phyloP scores from a whole-genome alignment of 2,797 vertebrate species.

The Pseudochirops corinnae region DNA sequence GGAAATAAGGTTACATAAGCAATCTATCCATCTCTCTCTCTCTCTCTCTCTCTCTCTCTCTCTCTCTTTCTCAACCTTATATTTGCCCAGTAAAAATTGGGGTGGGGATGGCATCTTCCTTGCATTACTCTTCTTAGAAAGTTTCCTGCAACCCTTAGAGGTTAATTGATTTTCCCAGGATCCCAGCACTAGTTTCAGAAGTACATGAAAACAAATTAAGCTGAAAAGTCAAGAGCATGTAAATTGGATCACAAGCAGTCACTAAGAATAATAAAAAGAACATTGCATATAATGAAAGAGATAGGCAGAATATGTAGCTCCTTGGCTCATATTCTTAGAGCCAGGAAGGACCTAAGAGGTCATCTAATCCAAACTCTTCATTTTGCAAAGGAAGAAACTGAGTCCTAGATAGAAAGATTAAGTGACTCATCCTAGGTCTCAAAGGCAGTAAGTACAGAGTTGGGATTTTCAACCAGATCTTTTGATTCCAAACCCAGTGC shows the following conservation, averaged over 20 bases:
- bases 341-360: not conserved
- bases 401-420: not conserved
- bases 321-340: not conserved
- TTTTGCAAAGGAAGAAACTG: not conserved
- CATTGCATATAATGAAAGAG: not conserved
- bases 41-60: too few species aligned
- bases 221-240: too few species aligned
- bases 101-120: not conserved
- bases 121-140: not conserved
- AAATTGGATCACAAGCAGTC: not conserved
- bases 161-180: too few species aligned
- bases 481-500: not conserved
- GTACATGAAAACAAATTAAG: too few species aligned
- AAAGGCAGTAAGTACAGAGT: not conserved
- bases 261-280: not conserved
- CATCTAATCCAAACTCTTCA: not conserved
- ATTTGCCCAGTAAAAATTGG: too few species aligned
- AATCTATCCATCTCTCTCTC: not conserved
- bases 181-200: too few species aligned
- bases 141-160: not conserved
- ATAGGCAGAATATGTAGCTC: not conserved
- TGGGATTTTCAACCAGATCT: not conserved
- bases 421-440: not conserved
- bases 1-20: not conserved
- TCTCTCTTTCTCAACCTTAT: too few species aligned